A percentile compares a stretch with the other conserved stretches of the same genome.
These are phyloP conservation scores for Andrena praecox DNA, from an alignment of 2,888 invertebrate genomes.

Conservation along the genomic window DNA sequence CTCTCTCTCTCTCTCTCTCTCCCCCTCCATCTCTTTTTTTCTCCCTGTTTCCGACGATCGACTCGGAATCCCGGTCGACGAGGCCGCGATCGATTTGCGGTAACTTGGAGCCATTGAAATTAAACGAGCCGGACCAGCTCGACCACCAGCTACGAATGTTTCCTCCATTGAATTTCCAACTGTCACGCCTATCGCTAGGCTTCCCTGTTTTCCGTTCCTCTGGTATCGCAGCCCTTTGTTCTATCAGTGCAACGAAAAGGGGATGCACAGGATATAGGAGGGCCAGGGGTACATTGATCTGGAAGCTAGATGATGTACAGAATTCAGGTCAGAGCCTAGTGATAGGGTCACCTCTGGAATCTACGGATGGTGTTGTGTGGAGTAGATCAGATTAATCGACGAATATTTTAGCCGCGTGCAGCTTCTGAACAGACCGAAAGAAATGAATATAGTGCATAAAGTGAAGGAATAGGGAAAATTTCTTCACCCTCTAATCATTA, in stretches of 20 bases:
- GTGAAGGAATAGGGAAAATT: no score
- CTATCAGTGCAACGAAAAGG: not conserved
- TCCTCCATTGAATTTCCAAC: slow-evolving; percentile 36
- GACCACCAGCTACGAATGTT: slow-evolving; percentile 7
- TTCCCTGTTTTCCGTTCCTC: not conserved
- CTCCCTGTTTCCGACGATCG: slow-evolving; percentile 54
- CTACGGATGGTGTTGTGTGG: no score
- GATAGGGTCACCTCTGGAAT: no score
- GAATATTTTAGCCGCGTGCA: no score
- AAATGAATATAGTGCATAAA: no score
- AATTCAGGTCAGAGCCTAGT: no score
- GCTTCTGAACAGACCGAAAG: no score
- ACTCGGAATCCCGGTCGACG: slow-evolving; percentile 40
- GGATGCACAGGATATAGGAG: not conserved
- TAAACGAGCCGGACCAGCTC: slow-evolving; percentile 29
- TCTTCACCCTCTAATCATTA: not conserved
- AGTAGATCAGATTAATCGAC: no score
- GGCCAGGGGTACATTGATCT: not conserved
- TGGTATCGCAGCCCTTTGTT: not conserved
- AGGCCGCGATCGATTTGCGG: slow-evolving; percentile 58
- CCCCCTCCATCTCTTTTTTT: no score
- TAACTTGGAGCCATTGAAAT: slow-evolving; percentile 46
- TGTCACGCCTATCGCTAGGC: slow-evolving; percentile 15
- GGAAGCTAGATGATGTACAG: no score
- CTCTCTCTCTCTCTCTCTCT: no score